phyloP scores from a whole-genome alignment of 2,113 vertebrate genomes.

The Axis porcinus region DNA sequence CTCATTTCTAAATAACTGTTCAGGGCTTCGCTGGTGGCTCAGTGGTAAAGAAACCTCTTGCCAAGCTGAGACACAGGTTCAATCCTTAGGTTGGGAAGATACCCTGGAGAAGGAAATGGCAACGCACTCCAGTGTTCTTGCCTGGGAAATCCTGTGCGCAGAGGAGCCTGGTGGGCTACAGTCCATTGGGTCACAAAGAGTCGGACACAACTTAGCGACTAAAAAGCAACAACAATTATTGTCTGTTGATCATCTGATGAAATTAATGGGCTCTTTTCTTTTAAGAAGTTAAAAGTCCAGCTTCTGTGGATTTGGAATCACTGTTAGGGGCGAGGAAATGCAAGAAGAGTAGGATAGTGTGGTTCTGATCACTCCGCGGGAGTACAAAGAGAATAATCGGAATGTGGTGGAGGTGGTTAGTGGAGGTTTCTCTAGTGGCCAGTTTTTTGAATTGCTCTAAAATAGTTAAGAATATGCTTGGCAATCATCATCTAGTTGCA shows the following conservation, averaged over 20 bases:
- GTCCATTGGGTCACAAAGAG: not conserved
- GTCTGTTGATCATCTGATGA: not conserved
- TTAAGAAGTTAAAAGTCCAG: not conserved
- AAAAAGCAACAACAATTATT: not conserved
- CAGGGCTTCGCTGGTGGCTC: not conserved
- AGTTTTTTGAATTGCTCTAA: constrained; percentile 48
- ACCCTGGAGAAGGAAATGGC: not conserved
- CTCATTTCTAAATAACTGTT: not conserved
- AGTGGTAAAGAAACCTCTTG: not conserved
- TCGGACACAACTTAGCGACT: not conserved
- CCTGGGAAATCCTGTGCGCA: not conserved
- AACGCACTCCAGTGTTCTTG: not conserved
- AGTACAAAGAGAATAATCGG: not conserved
- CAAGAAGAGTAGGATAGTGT: not conserved
- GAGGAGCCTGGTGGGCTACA: not conserved
- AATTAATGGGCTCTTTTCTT: not conserved
- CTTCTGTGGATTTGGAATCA: not conserved
- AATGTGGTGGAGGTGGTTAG: not conserved
- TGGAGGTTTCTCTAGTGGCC: not conserved
- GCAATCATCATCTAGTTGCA: constrained; percentile 68
- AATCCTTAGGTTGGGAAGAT: not conserved
- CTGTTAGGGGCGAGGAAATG: not conserved
- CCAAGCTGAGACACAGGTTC: not conserved
- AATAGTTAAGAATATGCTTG: constrained; percentile 60
- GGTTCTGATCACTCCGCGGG: not conserved